These are phyloP conservation scores for Dinothrombium tinctorium DNA, from an alignment of 1,140 invertebrate species.

Conservation along the genomic window DNA sequence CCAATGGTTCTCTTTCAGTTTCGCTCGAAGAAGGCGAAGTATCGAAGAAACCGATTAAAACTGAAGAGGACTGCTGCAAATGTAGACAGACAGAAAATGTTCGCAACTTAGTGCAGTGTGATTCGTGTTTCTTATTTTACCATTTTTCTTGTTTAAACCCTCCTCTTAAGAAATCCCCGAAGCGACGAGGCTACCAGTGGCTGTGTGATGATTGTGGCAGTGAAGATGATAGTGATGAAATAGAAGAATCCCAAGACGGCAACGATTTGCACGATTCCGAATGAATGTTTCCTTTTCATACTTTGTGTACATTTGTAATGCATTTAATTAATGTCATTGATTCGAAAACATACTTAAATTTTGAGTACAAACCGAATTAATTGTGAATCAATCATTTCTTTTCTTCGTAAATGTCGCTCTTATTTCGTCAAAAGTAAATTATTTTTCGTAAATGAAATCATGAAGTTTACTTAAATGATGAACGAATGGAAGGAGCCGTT, in stretches of 20 bases:
- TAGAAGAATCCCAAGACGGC: not conserved
- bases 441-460: no score
- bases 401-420: no score
- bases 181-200: constrained; percentile 77
- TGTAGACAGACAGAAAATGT: constrained; percentile 1
- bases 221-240: not conserved
- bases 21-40: not conserved
- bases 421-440: no score
- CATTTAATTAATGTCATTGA: no score
- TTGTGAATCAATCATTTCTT: no score
- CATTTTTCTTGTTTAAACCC: constrained; percentile 78
- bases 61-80: constrained; percentile 2
- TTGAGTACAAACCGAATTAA: no score
- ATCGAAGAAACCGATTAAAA: not conserved
- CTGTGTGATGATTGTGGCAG: constrained; percentile 32
- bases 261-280: no score
- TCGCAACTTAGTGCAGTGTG: constrained; percentile 29
- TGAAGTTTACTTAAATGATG: no score
- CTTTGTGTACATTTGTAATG: no score
- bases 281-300: no score
- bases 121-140: constrained; percentile 68
- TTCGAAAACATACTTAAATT: no score
- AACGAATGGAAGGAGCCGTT: no score
- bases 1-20: not conserved
- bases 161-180: constrained; percentile 74